These are phyloP conservation scores for Percina caprodes DNA, from an alignment of 2,113 vertebrate species.

Conservation along the genomic window DNA sequence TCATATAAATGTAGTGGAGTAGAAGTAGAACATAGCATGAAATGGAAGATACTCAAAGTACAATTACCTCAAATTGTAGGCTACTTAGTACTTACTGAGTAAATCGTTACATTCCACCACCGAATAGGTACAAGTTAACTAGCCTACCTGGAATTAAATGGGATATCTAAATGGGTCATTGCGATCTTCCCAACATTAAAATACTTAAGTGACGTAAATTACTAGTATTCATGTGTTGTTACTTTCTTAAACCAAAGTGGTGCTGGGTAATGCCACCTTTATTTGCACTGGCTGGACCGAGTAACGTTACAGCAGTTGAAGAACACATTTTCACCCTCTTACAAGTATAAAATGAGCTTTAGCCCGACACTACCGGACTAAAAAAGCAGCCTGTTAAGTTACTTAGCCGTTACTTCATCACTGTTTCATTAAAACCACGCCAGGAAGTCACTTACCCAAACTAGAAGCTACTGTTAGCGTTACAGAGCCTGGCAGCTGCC, in stretches of 20 bases:
- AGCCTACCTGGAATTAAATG: not conserved
- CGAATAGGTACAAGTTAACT: not conserved
- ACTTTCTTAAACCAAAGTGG: not conserved
- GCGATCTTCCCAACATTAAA: not conserved
- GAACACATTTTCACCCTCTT: not conserved
- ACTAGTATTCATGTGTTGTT: too few relatives aligned
- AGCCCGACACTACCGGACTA: not conserved
- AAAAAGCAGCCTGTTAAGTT: not conserved
- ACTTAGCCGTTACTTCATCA: not conserved
- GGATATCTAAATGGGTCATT: not conserved
- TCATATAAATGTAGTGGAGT: not conserved
- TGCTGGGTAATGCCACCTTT: not conserved
- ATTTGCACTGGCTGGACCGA: not conserved
- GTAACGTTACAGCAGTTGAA: too few relatives aligned
- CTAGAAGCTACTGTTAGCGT: slow-evolving; percentile 19
- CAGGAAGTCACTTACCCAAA: slow-evolving; percentile 42
- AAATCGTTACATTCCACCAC: not conserved
- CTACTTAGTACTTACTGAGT: not conserved
- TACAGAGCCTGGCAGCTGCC: slow-evolving; percentile 35
- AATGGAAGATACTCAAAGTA: too few relatives aligned
- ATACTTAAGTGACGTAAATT: not conserved
- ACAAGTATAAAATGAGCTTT: not conserved
- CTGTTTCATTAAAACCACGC: not conserved
- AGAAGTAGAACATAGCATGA: not conserved
- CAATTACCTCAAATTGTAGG: too few relatives aligned